Evolutionary conservation across 2,113 vertebrate genomes (phyloP).

Genomic region (Gnathonemus longibarbis): DNA sequence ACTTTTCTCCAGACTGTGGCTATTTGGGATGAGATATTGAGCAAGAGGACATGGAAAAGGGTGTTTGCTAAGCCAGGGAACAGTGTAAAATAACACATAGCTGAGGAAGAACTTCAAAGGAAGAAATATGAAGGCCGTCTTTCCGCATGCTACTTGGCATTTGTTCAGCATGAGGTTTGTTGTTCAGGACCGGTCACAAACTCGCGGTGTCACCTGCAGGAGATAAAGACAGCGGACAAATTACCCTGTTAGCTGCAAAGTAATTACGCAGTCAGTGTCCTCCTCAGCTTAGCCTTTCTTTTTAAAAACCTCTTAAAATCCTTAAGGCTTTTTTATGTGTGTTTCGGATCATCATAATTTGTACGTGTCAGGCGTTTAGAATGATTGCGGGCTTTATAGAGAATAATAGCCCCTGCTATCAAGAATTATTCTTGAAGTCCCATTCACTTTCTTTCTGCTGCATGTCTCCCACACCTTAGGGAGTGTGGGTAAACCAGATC

Average conservation of each 20-base stretch:
- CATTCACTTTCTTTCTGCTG: neutral
- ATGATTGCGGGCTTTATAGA: neutral
- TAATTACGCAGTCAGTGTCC: constrained; percentile 8
- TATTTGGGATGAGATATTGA: neutral
- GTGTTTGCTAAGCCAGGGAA: neutral
- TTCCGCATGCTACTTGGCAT: neutral
- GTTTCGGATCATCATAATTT: neutral
- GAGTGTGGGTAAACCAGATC: too few species aligned
- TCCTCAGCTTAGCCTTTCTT: neutral
- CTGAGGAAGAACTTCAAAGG: neutral
- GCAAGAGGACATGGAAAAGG: neutral
- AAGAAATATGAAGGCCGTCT: neutral
- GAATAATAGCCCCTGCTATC: neutral
- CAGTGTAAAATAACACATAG: neutral
- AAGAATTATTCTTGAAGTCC: neutral
- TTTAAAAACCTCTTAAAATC: constrained; percentile 6
- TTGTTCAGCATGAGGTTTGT: neutral
- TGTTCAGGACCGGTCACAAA: neutral
- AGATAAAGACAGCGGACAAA: neutral
- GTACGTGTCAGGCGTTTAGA: neutral
- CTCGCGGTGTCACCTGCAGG: too few species aligned
- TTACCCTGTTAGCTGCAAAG: neutral
- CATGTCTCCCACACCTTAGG: neutral
- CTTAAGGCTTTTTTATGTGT: constrained; percentile 1
- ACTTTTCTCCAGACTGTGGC: neutral